Base-by-base conservation (phyloP, 2,113 vertebrate species). In the Neogobius melanostomus region DNA sequence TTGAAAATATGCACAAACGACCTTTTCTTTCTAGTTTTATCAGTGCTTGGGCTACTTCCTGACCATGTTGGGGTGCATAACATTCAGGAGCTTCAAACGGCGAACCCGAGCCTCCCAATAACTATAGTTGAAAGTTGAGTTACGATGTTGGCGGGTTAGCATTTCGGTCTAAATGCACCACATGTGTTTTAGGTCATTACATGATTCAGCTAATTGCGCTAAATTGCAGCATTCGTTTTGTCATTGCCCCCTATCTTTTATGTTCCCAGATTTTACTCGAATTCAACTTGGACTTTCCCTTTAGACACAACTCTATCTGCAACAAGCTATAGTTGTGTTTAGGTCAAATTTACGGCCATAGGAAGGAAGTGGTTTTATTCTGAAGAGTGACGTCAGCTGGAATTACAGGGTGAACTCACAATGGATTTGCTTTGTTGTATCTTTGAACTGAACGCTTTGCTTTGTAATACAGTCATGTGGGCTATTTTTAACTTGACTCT, bases 281-380 rank as follows among this genome's bases (percentile, higher is more conserved):
- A 5, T 36, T 36, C 28, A 5, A 36, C 28, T 36, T 36, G 28
- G 28, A 36, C 28, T 36, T 36, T 36, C 2, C 28, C 28, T 36
- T 36, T 36, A 4, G 28, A 36, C 28, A 36, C 28, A 5, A 2
- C 28, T 36, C 28, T 0, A 36, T 36, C 28, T 4, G 11, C 28
- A 6, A 15, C 21, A 2, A 21, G 21, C 21, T 21, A 1, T 44
- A 43, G 6, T 60, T 60, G 57, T 60, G 36, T 36, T 44, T 43
- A n/a, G 14, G 8, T 6, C 28, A 21, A 28, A 21, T 56, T 28
- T 56, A 56, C 15, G 57, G 57, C 43, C 28, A n/a, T 1, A 44
- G 57, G 57, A 60, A 60, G 57, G 57, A 60, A 60, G 57, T 60
- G 57, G 28, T 60, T 42, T 14, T 3, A 43, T 60, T 43, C 43